These are phyloP conservation scores for Sander vitreus DNA, from an alignment of 2,113 vertebrate species.

Conservation along the genomic window DNA sequence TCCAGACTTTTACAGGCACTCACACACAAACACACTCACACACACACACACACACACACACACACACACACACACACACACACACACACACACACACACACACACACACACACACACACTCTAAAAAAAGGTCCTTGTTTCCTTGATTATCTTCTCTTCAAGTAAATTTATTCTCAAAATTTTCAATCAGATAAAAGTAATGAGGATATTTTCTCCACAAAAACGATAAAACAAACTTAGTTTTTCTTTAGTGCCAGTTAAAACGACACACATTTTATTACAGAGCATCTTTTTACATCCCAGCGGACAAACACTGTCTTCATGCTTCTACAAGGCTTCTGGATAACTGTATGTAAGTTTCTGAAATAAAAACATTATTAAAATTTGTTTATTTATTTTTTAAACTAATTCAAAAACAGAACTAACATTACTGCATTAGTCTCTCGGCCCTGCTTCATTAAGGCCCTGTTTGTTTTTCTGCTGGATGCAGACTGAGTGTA, in stretches of 20 bases:
- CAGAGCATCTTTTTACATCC: background rate
- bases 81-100: background rate
- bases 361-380: background rate
- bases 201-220: background rate
- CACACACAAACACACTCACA: background rate
- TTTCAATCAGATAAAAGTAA: background rate
- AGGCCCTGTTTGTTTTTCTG: conserved; percentile 31
- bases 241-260: background rate
- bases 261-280: background rate
- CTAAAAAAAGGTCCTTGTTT: background rate
- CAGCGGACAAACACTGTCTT: background rate
- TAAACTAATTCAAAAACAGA: conserved; percentile 18
- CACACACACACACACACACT: background rate
- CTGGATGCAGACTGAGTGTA: conserved; percentile 38
- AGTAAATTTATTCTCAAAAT: background rate
- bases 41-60: conserved; percentile 14
- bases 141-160: conserved; percentile 11
- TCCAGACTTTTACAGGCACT: conserved; percentile 37
- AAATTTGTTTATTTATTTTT: conserved; percentile 24
- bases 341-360: background rate
- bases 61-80: background rate
- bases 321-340: background rate
- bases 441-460: conserved; percentile 49
- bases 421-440: conserved; percentile 27
- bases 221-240: background rate